Evolutionary conservation across 2,797 vertebrate genomes (phyloP), one percentile per base, ranked within the genome.

Genomic region (Pelodytes ibericus): DNA sequence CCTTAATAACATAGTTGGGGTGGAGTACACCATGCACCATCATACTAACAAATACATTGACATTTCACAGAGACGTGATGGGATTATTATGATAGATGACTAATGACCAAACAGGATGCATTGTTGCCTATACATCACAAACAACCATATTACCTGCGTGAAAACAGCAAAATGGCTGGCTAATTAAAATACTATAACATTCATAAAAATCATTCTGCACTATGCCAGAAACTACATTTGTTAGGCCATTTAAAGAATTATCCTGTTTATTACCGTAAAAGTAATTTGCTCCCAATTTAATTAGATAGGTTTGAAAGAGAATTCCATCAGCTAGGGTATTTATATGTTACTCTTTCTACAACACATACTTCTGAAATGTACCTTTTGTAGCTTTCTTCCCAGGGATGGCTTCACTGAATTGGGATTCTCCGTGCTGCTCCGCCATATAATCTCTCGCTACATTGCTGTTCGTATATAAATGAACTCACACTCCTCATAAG

Each of bases 201-300:
- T 39, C 56, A 78, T 78, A 72, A 66, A 58, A 59, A 13, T 49
- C 49, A 58, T 77, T 63, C 57, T 72, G 61, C 64, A 77, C 67
- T 20, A 49, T 20, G 59, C 25, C 27, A 78, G 31, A 44, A 67
- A 72, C 67, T 72, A 72, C 71, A 77, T 72, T 49, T 61, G 69
- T 61, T 72, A 29, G 75, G 51, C 72, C 69, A 71, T 72, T 78
- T 72, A 60, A 36, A 78, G 59, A 61, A 72, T 72, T 66, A 67
- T 60, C 29, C 27, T 66, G 61, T 78, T 78, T 78, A 67, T 78
- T 78, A 72, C 60, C 65, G 68, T 72, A 72, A 77, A 59, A 77
- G 68, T 65, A 65, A 66, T 66, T 71, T 72, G 39, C 25, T 30
- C 24, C 44, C 59, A 77, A 59, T 71, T 71, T 47, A 71, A 77